Evolutionary conservation across 2,888 invertebrate species (phyloP), one percentile per base, ranked within the genome.

Genomic region (Ypsolopha scabrella): DNA sequence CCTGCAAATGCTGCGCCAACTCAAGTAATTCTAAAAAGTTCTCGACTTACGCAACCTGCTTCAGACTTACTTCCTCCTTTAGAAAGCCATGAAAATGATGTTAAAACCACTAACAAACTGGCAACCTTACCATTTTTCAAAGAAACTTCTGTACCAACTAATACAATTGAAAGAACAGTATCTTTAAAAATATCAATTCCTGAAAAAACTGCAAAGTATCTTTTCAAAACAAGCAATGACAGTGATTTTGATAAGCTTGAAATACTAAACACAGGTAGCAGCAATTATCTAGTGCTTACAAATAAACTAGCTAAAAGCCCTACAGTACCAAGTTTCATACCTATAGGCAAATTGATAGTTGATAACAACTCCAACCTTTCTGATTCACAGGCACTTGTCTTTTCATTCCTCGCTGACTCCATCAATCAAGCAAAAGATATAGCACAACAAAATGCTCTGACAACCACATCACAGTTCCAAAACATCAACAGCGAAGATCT

Each of bases 351-450:
- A 64, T 57, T 81, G 48, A 67, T 70, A 36, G 67, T 67, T 54
- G 71, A 72, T 70, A 76, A 79, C 70, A 69, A 69, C 56, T 61
- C 71, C 51, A 77, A 76, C 56, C 61, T 81, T 77, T 85, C 83
- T 70, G 67, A 78, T 85, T 82, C 86, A 72, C 85, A 85, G 80
- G 82, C 80, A 54, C 63, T 85, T 68, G 81, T 82, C 65, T 80
- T 80, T 62, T 81, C 81, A 24, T 71, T 85, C 57, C 67, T 86
- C 65, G 75, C 80, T 51, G 82, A 83, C 61, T 83, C 86, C 36
- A 70, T 85, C 53, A 85, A 83, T 58, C 71, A 73, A 52, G 86
- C 81, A 33, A 82, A 80, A 60, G 75, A 78, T 55, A 68, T 73
- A 48, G 75, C 73, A 54, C 72, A 76, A 60, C 73, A 79, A 63